Conservation (phyloP, 2,113 vertebrate genomes). For the Megaceryle torquata region DNA sequence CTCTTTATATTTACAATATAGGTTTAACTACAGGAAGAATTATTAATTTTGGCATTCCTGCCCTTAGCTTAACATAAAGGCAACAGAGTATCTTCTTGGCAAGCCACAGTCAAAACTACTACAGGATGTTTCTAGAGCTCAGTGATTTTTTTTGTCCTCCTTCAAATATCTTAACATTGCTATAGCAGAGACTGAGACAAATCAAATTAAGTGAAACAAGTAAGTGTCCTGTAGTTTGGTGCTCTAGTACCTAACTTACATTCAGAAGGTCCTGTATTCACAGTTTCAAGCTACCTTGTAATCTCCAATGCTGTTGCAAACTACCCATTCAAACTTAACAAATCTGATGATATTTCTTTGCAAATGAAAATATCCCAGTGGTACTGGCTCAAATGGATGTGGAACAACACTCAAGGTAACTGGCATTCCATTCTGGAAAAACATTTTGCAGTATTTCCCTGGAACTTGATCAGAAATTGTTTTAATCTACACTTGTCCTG, state of each 20-base stretch:
- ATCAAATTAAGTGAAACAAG: constrained; percentile 31
- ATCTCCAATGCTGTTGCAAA: not conserved
- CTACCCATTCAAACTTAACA: not conserved
- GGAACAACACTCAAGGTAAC: constrained; percentile 3
- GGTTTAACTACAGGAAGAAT: constrained; percentile 65
- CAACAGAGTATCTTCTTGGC: constrained; percentile 70
- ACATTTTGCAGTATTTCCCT: not conserved
- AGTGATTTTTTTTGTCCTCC: not conserved
- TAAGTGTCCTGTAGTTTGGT: not conserved
- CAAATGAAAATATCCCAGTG: not conserved
- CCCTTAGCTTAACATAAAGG: constrained; percentile 70
- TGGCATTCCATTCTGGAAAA: not conserved
- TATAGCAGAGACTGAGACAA: constrained; percentile 20
- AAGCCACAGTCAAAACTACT: constrained; percentile 69
- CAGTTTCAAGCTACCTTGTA: constrained; percentile 44
- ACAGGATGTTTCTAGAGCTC: constrained; percentile 59
- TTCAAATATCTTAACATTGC: constrained; percentile 14
- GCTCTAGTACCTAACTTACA: constrained; percentile 41
- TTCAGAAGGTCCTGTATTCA: constrained; percentile 58
- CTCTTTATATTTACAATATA: constrained; percentile 70
- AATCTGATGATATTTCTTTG: not conserved
- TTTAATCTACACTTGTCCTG: not conserved
- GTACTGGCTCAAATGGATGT: not conserved
- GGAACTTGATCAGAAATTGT: not conserved
- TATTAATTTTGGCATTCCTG: constrained; percentile 70